Evolutionary conservation across 2,888 invertebrate genomes (phyloP).

Genomic region (Dinocampus coccinellae): DNA sequence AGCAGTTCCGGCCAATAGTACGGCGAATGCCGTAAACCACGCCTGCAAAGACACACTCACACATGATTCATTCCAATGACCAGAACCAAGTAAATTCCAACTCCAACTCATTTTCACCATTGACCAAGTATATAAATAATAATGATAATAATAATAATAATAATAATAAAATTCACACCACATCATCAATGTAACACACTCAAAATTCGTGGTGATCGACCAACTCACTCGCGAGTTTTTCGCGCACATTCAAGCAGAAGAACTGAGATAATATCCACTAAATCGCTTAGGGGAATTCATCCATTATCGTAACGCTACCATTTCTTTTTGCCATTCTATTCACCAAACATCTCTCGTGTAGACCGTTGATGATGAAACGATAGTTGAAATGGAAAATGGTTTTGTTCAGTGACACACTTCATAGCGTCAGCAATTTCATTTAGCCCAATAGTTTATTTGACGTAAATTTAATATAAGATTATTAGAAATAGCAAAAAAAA

Average conservation of each 20-base stretch:
- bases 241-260: constrained; percentile 55
- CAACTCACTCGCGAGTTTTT: constrained; percentile 18
- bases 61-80: neutral
- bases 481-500: neutral
- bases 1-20: constrained; percentile 48
- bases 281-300: constrained; percentile 53
- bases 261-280: constrained; percentile 57
- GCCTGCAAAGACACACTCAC: constrained; percentile 45
- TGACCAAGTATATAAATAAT: neutral
- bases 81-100: neutral
- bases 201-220: neutral
- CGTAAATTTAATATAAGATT: neutral
- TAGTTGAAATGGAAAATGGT: constrained; percentile 45
- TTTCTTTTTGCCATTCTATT: neutral
- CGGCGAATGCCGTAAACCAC: constrained; percentile 53
- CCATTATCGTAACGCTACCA: constrained; percentile 40
- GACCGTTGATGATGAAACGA: constrained; percentile 36
- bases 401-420: constrained; percentile 37
- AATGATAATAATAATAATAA: too few species aligned
- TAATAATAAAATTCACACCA: too few species aligned
- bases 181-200: neutral
- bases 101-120: neutral
- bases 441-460: neutral
- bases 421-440: constrained; percentile 38
- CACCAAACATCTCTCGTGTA: neutral